Base-by-base conservation (phyloP, 2,888 invertebrate genomes). In the Auanema freiburgensis region DNA sequence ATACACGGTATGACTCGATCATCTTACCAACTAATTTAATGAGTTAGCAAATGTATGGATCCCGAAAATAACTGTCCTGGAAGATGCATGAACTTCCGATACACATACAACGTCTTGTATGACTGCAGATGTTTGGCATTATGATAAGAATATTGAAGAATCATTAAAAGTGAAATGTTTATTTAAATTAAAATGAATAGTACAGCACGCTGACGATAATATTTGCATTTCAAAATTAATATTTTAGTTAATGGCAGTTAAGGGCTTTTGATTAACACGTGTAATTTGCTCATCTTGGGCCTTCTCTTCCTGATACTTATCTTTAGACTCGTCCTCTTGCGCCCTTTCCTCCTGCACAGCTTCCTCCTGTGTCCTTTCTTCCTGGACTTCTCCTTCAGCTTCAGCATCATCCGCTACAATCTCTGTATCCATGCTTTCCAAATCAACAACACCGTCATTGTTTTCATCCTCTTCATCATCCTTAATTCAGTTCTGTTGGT, bases 61-160 rank as follows among this genome's bases (percentile, higher is more conserved):
- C 76, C 76, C 1, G 71, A 74, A 64, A 67, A 66, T 24, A 59
- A 67, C 58, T 76, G 76, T 59, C 74, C 76, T 23, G 76, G 76
- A 25, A 64, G 65, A 54, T 79, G 79, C 51, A 76, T 79, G 74
- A 79, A 79, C 61, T 79, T 79, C 64, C 77, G 72, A 42, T 79
- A 79, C 60, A 77, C 74, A 21, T 77, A 72, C 67, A 79, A 79
- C 63, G 66, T 70, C 4, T 58, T 76, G 11, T 79, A 79, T 60
- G 79, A 79, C 49, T 79, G 79, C 59, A 58, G 78, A 12, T 77
- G 77, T 54, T 62, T 76, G 1, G 76, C 67, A 1, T 69, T 74
- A 43, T 56, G 56, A 25, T 55, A 25, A 49, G 24, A 42, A 18
- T 6, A 21, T 52, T 16, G 4, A n/a, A n/a, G n/a, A n/a, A 5